Conservation (phyloP, 2,797 vertebrate genomes). For the Mus spretus region DNA sequence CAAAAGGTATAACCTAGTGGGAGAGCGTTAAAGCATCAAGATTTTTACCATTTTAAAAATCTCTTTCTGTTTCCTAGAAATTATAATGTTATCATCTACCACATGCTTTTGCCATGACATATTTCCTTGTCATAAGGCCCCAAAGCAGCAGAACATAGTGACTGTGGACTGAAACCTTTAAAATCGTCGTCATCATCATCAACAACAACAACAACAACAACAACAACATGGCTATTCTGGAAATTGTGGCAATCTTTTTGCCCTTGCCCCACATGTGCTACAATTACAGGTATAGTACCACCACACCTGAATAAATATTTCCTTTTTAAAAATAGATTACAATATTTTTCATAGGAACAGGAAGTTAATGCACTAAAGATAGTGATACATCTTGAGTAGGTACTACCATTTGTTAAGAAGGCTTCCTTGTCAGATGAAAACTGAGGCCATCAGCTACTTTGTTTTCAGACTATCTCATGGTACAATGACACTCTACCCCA, state of each 20-base stretch:
- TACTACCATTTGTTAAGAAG: constrained; percentile 48
- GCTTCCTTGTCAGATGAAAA: constrained; percentile 49
- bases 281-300: not conserved
- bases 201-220: not conserved
- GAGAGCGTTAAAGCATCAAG: not conserved
- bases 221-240: not conserved
- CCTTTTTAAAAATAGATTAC: not conserved
- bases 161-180: not conserved
- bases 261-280: not conserved
- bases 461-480: not conserved
- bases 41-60: not conserved
- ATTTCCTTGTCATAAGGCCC: not conserved
- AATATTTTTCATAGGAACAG: not conserved
- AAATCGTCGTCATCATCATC: not conserved
- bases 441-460: not conserved
- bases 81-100: not conserved
- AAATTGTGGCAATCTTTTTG: not conserved
- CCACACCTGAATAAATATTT: not conserved
- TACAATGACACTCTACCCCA: not conserved
- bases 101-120: not conserved
- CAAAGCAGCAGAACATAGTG: not conserved
- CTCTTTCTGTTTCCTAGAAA: not conserved
- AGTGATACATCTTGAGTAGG: constrained; percentile 36
- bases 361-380: not conserved
- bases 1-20: not conserved